Percentiles rank a stretch among this genome's conserved stretches.
These are phyloP conservation scores for Plemyria rubiginata DNA, from an alignment of 2,888 invertebrate species.

Conservation along the genomic window DNA sequence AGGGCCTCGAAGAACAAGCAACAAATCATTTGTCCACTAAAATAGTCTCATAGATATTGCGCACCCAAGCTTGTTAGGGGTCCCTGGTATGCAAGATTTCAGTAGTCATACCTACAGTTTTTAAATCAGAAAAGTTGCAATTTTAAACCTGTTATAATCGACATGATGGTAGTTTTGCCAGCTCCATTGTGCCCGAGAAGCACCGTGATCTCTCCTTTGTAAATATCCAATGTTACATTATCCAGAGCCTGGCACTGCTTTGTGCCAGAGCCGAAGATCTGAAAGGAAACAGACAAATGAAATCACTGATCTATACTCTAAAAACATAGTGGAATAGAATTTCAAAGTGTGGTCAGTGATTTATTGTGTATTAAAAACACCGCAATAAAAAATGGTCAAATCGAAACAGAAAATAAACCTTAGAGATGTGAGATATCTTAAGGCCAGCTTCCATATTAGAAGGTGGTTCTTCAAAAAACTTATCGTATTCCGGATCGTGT, in stretches of 20 bases:
- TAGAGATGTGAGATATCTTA: conserved; percentile 58
- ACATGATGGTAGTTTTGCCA: conserved; percentile 91
- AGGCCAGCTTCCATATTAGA: conserved; percentile 57
- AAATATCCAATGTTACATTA: conserved; percentile 89
- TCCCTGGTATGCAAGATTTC: no score
- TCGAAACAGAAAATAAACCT: conserved; percentile 43
- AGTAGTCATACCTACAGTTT: no score
- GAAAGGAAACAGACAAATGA: background rate
- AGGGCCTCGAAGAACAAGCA: no score
- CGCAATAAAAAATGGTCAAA: no score
- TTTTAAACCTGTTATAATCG: conserved; percentile 84
- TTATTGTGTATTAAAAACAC: no score
- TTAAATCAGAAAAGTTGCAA: no score
- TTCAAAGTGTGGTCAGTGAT: no score
- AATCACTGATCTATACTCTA: no score
- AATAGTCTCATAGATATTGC: no score
- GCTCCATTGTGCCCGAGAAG: conserved; percentile 95
- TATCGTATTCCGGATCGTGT: conserved; percentile 34
- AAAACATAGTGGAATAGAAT: no score
- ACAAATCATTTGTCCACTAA: no score
- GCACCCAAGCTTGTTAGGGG: no score
- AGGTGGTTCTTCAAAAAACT: conserved; percentile 56
- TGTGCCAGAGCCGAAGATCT: conserved; percentile 8
- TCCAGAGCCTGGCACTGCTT: conserved; percentile 84
- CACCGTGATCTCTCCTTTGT: conserved; percentile 93